Percentiles rank a stretch among this genome's conserved stretches.
phyloP scores from a whole-genome alignment of 2,888 invertebrate genomes.

The Cremastobaeus sp. region DNA sequence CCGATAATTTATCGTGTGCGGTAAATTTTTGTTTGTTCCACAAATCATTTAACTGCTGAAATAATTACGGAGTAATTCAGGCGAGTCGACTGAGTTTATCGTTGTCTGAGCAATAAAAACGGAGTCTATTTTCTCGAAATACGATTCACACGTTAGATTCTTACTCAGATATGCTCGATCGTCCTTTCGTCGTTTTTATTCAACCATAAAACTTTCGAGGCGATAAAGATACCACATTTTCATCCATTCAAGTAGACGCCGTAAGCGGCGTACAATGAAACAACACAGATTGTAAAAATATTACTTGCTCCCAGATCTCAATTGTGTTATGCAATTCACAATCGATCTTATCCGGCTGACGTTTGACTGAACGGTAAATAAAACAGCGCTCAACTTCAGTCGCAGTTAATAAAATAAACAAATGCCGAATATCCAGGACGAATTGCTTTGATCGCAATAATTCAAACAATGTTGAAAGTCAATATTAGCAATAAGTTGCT shows the following conservation, averaged over 20 bases:
- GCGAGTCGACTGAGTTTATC: too few species aligned
- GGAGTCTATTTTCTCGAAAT: too few species aligned
- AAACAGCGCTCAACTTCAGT: background rate
- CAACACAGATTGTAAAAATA: slow-evolving; percentile 13
- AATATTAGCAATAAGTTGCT: too few species aligned
- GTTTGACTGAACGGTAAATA: background rate
- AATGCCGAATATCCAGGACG: too few species aligned
- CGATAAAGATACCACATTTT: background rate
- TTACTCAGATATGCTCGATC: background rate
- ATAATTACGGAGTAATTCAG: too few species aligned
- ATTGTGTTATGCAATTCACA: slow-evolving; percentile 15
- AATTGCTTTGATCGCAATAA: too few species aligned
- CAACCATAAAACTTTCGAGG: background rate
- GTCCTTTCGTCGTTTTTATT: background rate
- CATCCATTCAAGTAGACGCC: background rate
- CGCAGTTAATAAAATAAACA: background rate
- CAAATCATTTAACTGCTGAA: too few species aligned
- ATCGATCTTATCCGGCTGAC: slow-evolving; percentile 13
- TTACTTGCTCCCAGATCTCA: slow-evolving; percentile 12
- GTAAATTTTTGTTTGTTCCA: too few species aligned
- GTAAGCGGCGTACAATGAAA: slow-evolving; percentile 12
- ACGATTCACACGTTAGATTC: too few species aligned
- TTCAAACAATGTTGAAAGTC: too few species aligned
- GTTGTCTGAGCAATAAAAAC: too few species aligned
- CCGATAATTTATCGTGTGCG: too few species aligned